Conservation (phyloP, 2,888 invertebrate species). For the Plebejus anna region DNA sequence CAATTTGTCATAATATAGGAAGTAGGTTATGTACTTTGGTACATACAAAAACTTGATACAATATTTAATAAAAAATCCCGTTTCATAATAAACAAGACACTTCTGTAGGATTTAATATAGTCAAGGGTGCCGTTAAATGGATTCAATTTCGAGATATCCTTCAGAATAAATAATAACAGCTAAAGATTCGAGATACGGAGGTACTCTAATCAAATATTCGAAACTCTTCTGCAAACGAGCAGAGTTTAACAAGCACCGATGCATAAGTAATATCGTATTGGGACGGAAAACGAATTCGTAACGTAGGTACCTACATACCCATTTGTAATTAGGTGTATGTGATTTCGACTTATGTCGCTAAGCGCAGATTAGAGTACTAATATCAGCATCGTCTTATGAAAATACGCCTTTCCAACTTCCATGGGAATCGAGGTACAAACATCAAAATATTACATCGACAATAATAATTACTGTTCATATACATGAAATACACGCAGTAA, state of each 20-base stretch:
- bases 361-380: neutral
- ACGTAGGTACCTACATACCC: neutral
- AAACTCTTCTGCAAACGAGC: conserved; percentile 64
- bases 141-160: conserved; percentile 28
- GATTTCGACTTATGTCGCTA: neutral
- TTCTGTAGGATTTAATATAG: conserved; percentile 18
- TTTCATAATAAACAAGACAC: conserved; percentile 7
- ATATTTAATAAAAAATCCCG: neutral
- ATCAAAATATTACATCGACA: neutral
- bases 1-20: neutral
- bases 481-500: neutral
- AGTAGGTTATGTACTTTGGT: neutral
- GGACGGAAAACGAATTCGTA: conserved; percentile 53
- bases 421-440: neutral
- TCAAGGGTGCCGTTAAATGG: conserved; percentile 15
- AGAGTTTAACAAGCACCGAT: conserved; percentile 52
- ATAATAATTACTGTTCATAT: neutral
- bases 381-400: neutral
- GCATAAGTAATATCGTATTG: conserved; percentile 69
- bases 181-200: conserved; percentile 54
- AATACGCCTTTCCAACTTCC: neutral
- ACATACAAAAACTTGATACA: neutral
- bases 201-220: conserved; percentile 71
- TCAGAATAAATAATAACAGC: conserved; percentile 43
- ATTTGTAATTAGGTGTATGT: conserved; percentile 7